Percentiles rank a stretch among this genome's conserved stretches.
Conservation (phyloP, 2,113 vertebrate genomes). For the Meles meles region DNA sequence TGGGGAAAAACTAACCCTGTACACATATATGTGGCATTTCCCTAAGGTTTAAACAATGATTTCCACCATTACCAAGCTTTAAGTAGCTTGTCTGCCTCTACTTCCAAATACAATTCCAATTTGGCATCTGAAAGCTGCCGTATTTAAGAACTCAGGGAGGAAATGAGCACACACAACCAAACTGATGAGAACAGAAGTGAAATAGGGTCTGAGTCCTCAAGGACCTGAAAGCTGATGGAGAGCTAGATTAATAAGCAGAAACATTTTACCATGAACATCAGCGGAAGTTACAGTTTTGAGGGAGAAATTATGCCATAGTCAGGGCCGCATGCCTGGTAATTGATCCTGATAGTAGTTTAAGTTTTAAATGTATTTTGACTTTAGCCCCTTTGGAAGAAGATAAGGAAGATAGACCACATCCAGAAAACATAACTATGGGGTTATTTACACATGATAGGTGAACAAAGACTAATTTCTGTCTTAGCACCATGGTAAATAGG, state of each 20-base stretch:
- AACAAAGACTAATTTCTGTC: neutral
- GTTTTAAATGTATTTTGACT: conserved; percentile 36
- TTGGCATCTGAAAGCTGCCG: neutral
- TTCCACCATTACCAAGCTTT: neutral
- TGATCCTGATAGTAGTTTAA: neutral
- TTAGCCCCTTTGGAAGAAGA: conserved; percentile 30
- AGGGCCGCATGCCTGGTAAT: neutral
- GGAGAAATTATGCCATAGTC: neutral
- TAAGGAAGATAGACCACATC: neutral
- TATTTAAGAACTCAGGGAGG: neutral
- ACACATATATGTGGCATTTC: neutral
- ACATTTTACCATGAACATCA: neutral
- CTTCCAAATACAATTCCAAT: neutral
- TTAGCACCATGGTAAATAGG: neutral
- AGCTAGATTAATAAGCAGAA: neutral
- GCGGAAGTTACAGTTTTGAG: neutral
- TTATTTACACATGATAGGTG: neutral
- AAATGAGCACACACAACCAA: neutral
- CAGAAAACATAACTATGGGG: neutral
- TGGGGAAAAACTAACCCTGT: neutral
- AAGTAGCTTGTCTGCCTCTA: neutral
- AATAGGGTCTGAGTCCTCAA: neutral
- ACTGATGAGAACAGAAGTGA: neutral
- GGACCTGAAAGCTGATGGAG: neutral
- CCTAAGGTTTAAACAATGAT: neutral